phyloP scores from a whole-genome alignment of 2,797 vertebrate species.

The Eulemur mongoz region DNA sequence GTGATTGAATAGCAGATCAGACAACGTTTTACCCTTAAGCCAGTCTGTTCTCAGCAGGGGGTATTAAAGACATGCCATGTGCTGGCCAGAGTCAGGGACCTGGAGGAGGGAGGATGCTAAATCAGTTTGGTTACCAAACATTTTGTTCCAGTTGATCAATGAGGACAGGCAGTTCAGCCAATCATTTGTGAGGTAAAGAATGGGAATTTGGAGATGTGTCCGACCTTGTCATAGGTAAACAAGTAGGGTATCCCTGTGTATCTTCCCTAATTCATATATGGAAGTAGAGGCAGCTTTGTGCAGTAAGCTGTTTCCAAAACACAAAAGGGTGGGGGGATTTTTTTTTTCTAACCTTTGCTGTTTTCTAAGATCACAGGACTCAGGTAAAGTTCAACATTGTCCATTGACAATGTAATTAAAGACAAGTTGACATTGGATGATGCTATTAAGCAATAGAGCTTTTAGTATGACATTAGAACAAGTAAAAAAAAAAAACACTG shows the following conservation, averaged over 20 bases:
- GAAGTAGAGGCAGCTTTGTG: accelerated
- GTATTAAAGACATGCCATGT: background rate
- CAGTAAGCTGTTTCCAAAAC: background rate
- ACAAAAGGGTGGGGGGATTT: background rate
- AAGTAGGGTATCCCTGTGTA: background rate
- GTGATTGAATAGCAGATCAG: background rate
- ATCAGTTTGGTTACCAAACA: background rate
- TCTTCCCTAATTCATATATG: background rate
- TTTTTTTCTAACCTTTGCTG: background rate
- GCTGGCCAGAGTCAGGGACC: background rate
- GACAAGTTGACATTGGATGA: background rate
- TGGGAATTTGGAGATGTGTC: background rate
- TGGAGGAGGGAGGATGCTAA: background rate
- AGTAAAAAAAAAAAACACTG: background rate
- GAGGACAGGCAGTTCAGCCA: background rate
- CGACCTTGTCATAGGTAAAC: background rate
- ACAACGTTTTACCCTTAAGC: background rate
- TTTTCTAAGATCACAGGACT: background rate
- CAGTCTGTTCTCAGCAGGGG: background rate
- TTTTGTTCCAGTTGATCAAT: background rate
- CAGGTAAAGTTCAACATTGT: background rate
- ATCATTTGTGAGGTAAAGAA: background rate
- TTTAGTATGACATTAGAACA: background rate
- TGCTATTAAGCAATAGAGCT: background rate
- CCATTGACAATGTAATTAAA: background rate